phyloP scores from a whole-genome alignment of 2,113 vertebrate species.

The Serinus canaria region DNA sequence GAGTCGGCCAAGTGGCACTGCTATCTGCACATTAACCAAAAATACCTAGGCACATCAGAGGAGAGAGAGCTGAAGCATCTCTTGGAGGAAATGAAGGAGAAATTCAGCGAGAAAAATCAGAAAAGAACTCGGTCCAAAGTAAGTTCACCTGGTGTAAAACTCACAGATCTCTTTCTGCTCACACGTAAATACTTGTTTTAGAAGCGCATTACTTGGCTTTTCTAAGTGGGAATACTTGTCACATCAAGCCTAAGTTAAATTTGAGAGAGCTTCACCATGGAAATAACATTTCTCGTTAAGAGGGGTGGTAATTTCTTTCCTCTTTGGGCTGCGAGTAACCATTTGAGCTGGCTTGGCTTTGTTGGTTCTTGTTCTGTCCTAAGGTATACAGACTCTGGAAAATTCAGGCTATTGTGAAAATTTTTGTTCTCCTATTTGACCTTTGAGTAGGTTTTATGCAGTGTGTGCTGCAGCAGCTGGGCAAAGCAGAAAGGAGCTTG shows the following conservation, averaged over 20 bases:
- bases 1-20: constrained; percentile 97
- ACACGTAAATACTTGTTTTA: neutral
- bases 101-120: constrained; percentile 84
- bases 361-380: neutral
- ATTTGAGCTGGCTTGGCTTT: neutral
- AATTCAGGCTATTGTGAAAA: neutral
- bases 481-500: constrained; percentile 39
- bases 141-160: constrained; percentile 69
- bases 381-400: neutral
- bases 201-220: neutral
- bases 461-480: constrained; percentile 15
- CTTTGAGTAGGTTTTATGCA: neutral
- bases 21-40: constrained; percentile 94
- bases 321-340: neutral
- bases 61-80: constrained; percentile 86
- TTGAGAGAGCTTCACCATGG: constrained; percentile 13
- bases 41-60: constrained; percentile 85
- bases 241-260: constrained; percentile 27
- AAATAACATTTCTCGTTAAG: constrained; percentile 20
- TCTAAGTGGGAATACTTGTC: constrained; percentile 6
- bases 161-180: neutral
- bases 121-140: constrained; percentile 88
- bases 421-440: neutral
- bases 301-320: neutral
- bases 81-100: constrained; percentile 94